These are phyloP conservation scores for Ornithoptera priamus DNA, from an alignment of 2,888 invertebrate species.

Conservation along the genomic window DNA sequence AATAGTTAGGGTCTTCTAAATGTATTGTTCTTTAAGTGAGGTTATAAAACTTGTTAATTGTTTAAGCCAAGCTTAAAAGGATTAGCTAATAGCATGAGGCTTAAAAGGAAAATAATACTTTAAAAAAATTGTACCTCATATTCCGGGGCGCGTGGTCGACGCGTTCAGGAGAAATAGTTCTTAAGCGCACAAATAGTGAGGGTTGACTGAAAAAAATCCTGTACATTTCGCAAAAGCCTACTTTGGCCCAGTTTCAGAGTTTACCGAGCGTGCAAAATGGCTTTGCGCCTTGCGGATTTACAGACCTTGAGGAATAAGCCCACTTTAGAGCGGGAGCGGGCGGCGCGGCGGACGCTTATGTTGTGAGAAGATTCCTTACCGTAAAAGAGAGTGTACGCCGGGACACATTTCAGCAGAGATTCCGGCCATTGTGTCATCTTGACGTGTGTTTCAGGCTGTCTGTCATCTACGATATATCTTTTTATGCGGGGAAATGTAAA, in stretches of 20 bases:
- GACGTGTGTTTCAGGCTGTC: slow-evolving; percentile 3
- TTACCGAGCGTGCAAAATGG: slow-evolving; percentile 73
- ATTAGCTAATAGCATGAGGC: not conserved
- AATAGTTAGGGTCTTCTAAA: too few relatives aligned
- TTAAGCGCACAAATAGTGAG: slow-evolving; percentile 68
- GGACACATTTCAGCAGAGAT: slow-evolving; percentile 12
- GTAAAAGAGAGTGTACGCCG: slow-evolving; percentile 22
- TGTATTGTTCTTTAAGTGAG: too few relatives aligned
- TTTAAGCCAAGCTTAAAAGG: not conserved
- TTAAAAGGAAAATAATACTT: slow-evolving; percentile 43
- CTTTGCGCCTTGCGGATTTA: slow-evolving; percentile 66
- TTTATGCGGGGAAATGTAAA: too few relatives aligned
- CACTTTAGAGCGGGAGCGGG: slow-evolving; percentile 31
- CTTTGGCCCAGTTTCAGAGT: slow-evolving; percentile 75
- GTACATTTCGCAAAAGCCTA: slow-evolving; percentile 72
- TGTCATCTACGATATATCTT: too few relatives aligned
- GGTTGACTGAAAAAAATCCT: slow-evolving; percentile 52
- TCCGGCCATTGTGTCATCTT: slow-evolving; percentile 13
- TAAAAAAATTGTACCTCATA: slow-evolving; percentile 56
- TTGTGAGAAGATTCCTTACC: slow-evolving; percentile 26
- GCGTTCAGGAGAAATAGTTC: slow-evolving; percentile 64
- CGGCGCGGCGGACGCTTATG: slow-evolving; percentile 24
- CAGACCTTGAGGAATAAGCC: slow-evolving; percentile 54
- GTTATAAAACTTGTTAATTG: too few relatives aligned
- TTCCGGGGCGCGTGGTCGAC: slow-evolving; percentile 53